Conservation (phyloP, 2,113 vertebrate species). For the Phoenicopterus ruber region DNA sequence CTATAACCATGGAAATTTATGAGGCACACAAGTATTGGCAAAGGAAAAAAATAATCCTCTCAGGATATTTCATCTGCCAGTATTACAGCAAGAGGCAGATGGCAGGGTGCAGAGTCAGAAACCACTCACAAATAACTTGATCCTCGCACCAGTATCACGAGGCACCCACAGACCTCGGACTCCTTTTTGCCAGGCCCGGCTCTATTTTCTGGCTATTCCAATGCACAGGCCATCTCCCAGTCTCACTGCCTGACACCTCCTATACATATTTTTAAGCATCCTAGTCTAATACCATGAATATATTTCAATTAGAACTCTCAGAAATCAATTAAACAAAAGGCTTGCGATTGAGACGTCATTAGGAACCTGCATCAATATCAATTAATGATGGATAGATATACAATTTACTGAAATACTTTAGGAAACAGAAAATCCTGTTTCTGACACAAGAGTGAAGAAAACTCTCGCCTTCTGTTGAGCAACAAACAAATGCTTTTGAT, state of each 20-base stretch:
- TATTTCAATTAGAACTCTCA: neutral
- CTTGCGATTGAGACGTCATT: neutral
- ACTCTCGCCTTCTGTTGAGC: neutral
- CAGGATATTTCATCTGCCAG: neutral
- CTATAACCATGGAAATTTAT: slow-evolving; percentile 8
- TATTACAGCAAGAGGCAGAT: neutral
- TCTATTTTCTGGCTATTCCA: neutral
- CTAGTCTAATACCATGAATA: neutral
- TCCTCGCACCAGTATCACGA: neutral
- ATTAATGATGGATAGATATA: neutral
- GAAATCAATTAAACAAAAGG: neutral
- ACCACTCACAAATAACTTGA: neutral
- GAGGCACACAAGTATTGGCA: neutral
- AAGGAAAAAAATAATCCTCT: neutral
- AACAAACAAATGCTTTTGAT: neutral
- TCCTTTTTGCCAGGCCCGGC: neutral
- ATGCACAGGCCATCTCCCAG: neutral
- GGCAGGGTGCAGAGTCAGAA: neutral
- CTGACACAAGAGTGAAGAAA: neutral
- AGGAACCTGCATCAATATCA: neutral
- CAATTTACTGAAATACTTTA: neutral
- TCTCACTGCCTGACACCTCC: neutral
- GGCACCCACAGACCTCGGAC: neutral
- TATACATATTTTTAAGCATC: neutral
- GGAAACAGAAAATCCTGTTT: neutral